These are phyloP conservation scores for Misgurnus mizolepis DNA, from an alignment of 2,113 vertebrate species.

Conservation along the genomic window DNA sequence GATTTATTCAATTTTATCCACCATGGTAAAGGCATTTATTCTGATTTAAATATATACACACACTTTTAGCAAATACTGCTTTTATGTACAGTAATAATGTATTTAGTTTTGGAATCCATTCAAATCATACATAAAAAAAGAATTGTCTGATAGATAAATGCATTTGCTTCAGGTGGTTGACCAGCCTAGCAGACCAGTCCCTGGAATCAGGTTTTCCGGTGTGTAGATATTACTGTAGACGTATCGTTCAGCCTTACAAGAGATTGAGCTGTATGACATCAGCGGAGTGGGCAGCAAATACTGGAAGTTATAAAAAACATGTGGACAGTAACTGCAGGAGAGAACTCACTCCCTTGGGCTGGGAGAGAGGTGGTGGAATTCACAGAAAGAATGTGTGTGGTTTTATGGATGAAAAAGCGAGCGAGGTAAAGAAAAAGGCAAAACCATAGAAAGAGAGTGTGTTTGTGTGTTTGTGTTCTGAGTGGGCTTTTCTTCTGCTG, in stretches of 20 bases:
- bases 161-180: not conserved
- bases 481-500: constrained; percentile 58
- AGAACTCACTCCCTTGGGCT: constrained; percentile 51
- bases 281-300: constrained; percentile 48
- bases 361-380: constrained; percentile 39
- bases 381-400: constrained; percentile 35
- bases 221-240: constrained; percentile 12
- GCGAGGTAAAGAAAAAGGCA: constrained; percentile 36
- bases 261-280: constrained; percentile 36
- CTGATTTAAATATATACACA: not conserved
- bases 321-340: constrained; percentile 51
- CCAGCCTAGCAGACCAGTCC: not conserved
- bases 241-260: constrained; percentile 28
- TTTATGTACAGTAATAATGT: not conserved
- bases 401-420: constrained; percentile 32
- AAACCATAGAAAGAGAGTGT: constrained; percentile 43
- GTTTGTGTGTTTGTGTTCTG: constrained; percentile 45
- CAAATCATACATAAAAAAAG: too few species aligned
- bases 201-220: not conserved
- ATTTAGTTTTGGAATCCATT: not conserved
- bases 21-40: not conserved
- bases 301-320: constrained; percentile 51
- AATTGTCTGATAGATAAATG: not conserved
- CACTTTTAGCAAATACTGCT: not conserved
- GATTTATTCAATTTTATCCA: not conserved